Evolutionary conservation across 1,140 invertebrate genomes (phyloP), one percentile per base, ranked within the genome.

Genomic region (Zaprionus davidi): DNA sequence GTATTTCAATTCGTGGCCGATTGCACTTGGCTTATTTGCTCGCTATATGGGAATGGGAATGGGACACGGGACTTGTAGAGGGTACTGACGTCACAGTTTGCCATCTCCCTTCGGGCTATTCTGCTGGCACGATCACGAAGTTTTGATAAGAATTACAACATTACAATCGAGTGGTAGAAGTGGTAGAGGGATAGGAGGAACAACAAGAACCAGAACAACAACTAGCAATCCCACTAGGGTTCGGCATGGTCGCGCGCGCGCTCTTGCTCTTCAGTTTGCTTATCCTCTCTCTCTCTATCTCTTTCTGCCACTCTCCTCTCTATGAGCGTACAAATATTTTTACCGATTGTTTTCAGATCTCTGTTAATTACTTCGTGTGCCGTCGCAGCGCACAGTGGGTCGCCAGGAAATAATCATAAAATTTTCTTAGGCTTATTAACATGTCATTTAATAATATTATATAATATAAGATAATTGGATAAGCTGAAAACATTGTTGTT

Each of bases 21-120:
- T 76, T 71, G 68, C 56, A 71, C 41, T 55, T 58, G 53, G n/a
- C 59, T 76, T 76, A 24, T 76, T 65, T 71, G 31, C 44, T 17
- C 34, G 36, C 31, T 44, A 46, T 71, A 57, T 59, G 41, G 53
- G 15, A 38, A n/a, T 17, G 41, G 41, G 41, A 17, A 7, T 20
- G 28, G 7, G 5, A 28, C 26, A 13, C 7, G 41, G n/a, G 41
- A 17, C 41, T 46, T 2, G 7, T 6, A 3, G 41, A 11, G 9
- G 31, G 9, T 11, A 11, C 22, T 71, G 60, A 65, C 69, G 73
- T 71, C 69, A 76, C 73, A 71, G 58, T 62, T 68, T 24, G 15
- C 12, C 49, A 26, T 17, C 15, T 34, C 26, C 22, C n/a, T 55
- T 22, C 11, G 24, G 9, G 26, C 15, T 3, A 38, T 38, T 38